phyloP scores from a whole-genome alignment of 2,888 invertebrate species.

The Gastracanthus pulcherrimus region DNA sequence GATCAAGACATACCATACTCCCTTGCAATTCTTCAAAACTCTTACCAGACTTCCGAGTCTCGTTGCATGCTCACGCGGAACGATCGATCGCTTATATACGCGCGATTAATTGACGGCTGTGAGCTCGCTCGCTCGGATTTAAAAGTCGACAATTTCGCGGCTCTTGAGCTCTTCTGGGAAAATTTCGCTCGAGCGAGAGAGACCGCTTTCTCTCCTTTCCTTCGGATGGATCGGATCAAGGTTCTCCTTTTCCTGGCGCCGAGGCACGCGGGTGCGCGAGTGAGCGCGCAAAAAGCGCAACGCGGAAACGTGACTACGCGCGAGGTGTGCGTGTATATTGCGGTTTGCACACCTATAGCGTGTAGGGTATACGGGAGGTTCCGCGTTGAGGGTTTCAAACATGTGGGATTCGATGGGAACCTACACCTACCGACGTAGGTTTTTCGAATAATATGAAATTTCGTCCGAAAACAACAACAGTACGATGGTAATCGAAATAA shows the following conservation, averaged over 20 bases:
- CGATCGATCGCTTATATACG: too few species aligned
- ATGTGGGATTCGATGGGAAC: neutral
- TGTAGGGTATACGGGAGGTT: neutral
- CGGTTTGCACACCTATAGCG: conserved; percentile 40
- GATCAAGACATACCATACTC: too few species aligned
- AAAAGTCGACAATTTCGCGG: conserved; percentile 66
- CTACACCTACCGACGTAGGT: too few species aligned
- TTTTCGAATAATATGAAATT: too few species aligned
- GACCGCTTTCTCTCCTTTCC: conserved; percentile 67
- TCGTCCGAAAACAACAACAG: too few species aligned
- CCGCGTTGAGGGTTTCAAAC: neutral
- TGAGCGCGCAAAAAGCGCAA: conserved; percentile 59
- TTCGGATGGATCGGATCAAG: neutral
- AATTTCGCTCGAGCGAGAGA: conserved; percentile 60
- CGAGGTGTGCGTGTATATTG: conserved; percentile 48
- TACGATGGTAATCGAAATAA: too few species aligned
- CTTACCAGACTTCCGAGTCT: conserved; percentile 13
- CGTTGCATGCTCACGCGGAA: neutral
- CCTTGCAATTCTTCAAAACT: neutral
- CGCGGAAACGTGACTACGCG: conserved; percentile 67
- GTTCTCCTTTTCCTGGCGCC: conserved; percentile 62
- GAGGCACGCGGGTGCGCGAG: conserved; percentile 54
- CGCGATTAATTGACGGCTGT: conserved; percentile 44
- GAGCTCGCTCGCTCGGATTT: conserved; percentile 61
- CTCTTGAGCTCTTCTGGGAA: conserved; percentile 67